Conservation (phyloP, 2,113 vertebrate species). For the Phoxinus phoxinus region DNA sequence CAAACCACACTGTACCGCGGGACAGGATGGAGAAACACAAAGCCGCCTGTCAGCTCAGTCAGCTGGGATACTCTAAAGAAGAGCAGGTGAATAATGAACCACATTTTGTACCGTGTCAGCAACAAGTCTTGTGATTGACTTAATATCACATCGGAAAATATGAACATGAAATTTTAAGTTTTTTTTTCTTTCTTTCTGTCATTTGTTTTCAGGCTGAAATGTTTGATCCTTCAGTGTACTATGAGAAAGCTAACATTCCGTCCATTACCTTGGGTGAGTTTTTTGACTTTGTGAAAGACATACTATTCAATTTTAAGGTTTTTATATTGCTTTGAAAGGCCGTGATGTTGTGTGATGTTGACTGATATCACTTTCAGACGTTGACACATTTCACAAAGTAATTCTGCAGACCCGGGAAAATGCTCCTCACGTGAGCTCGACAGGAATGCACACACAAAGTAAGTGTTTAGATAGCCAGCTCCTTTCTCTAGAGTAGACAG, state of each 20-base stretch:
- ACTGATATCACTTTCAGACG: constrained; percentile 74
- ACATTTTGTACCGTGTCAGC: neutral
- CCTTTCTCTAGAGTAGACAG: neutral
- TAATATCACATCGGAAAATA: neutral
- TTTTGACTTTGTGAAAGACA: neutral
- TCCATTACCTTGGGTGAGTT: constrained; percentile 83
- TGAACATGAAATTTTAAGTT: neutral
- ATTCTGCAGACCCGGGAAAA: constrained; percentile 81
- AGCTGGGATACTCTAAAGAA: constrained; percentile 83
- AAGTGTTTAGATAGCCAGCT: constrained; percentile 8
- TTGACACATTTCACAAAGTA: constrained; percentile 83
- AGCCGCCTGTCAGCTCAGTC: constrained; percentile 77
- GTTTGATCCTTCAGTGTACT: constrained; percentile 81
- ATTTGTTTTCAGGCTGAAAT: constrained; percentile 79
- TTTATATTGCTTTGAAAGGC: neutral
- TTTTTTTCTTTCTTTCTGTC: constrained; percentile 20
- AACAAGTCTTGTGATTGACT: neutral
- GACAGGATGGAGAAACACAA: constrained; percentile 84
- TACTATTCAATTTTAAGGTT: neutral
- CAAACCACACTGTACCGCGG: constrained; percentile 80
- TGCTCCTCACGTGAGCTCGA: constrained; percentile 77
- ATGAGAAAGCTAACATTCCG: constrained; percentile 79
- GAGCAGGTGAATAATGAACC: constrained; percentile 78
- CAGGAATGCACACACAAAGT: constrained; percentile 81
- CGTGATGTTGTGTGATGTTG: neutral